Evolutionary conservation across 2,797 vertebrate species (phyloP).

Genomic region (Anguilla pacifica): DNA sequence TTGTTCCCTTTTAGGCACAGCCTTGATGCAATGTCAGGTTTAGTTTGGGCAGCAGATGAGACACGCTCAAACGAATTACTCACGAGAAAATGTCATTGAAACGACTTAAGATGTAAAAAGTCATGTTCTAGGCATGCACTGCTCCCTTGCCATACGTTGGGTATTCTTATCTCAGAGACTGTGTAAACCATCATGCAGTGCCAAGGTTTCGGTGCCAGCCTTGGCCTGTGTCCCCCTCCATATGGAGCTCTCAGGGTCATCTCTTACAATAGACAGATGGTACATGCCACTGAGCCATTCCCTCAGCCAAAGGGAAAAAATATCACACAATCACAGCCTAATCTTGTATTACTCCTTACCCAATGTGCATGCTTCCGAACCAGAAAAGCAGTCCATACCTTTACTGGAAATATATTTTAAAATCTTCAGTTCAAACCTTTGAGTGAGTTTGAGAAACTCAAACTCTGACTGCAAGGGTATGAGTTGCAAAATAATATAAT

Average conservation of each 20-base stretch:
- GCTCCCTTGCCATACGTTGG: not conserved
- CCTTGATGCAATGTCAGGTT: not conserved
- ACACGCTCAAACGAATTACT: not conserved
- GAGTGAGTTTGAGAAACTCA: not conserved
- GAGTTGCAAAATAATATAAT: not conserved
- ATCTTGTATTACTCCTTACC: not conserved
- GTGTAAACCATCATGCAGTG: slow-evolving; percentile 4
- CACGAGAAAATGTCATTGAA: not conserved
- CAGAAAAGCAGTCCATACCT: not conserved
- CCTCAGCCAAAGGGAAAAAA: slow-evolving; percentile 13
- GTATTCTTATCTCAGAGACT: slow-evolving; percentile 20
- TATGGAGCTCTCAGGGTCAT: slow-evolving; percentile 14
- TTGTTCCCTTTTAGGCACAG: not conserved
- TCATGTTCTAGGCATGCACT: not conserved
- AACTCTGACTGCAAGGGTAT: not conserved
- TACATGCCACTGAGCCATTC: not conserved
- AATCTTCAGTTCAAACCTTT: not conserved
- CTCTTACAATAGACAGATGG: slow-evolving; percentile 27
- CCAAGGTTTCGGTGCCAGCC: not conserved
- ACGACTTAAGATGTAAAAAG: not conserved
- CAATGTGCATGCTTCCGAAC: not conserved
- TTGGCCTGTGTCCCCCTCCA: slow-evolving; percentile 17
- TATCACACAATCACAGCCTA: not conserved
- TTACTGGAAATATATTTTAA: not conserved
- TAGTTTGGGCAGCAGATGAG: not conserved